Evolutionary conservation across 2,113 vertebrate species (phyloP).

Genomic region (Sebastes schlegelii): DNA sequence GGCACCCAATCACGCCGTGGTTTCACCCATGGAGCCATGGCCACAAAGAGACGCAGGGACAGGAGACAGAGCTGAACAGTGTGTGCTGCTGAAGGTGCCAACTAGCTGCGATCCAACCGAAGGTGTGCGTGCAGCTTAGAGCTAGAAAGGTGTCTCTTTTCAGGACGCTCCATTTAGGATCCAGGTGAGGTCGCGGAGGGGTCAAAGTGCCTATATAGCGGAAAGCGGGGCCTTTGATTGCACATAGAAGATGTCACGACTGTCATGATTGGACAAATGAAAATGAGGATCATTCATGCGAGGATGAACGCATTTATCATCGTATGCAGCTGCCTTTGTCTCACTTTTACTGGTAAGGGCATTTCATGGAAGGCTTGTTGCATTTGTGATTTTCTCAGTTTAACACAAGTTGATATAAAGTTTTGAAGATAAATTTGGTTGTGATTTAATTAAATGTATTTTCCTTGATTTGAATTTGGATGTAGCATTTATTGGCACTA

Average conservation of each 20-base stretch:
- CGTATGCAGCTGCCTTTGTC: constrained; percentile 64
- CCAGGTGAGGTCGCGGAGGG: constrained; percentile 10
- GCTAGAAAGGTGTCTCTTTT: neutral
- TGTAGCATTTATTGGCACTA: neutral
- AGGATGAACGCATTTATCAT: constrained; percentile 61
- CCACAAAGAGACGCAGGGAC: constrained; percentile 36
- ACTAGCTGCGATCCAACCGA: constrained; percentile 4
- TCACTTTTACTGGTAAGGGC: constrained; percentile 75
- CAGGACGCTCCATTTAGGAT: neutral
- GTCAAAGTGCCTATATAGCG: neutral
- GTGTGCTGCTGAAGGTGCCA: neutral
- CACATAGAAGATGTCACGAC: constrained; percentile 47
- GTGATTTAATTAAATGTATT: neutral
- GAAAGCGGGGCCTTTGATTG: constrained; percentile 16
- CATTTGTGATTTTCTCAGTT: neutral
- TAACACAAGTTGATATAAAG: neutral
- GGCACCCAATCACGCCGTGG: constrained; percentile 66
- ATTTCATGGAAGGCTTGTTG: neutral
- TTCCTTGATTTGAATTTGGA: neutral
- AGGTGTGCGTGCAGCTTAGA: constrained; percentile 7
- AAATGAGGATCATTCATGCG: constrained; percentile 39
- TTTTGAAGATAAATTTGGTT: neutral
- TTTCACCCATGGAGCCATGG: constrained; percentile 50
- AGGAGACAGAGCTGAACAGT: constrained; percentile 21
- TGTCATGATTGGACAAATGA: constrained; percentile 23